These are phyloP conservation scores for Philopedon plagiatum DNA, from an alignment of 2,888 invertebrate genomes.

Conservation along the genomic window DNA sequence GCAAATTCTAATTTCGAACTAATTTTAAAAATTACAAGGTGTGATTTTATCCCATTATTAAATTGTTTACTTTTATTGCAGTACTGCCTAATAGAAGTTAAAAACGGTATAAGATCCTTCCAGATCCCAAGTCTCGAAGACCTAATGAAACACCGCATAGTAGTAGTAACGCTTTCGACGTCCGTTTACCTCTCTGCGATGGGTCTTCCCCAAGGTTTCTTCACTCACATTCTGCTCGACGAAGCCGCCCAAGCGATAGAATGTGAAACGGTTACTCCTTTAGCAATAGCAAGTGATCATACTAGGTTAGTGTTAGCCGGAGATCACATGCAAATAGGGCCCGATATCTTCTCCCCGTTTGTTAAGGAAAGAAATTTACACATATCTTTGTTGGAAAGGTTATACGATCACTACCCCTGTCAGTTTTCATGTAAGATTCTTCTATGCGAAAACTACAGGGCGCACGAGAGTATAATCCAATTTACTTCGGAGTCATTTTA, in stretches of 20 bases:
- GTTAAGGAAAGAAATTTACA: slow-evolving; percentile 80
- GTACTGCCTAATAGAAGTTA: slow-evolving; percentile 80
- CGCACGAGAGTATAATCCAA: slow-evolving; percentile 85
- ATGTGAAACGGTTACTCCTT: slow-evolving; percentile 86
- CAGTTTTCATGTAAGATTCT: slow-evolving; percentile 84
- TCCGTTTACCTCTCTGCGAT: slow-evolving; percentile 82
- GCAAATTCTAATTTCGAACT: too few species aligned
- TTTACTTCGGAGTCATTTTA: slow-evolving; percentile 88
- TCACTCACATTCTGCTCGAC: slow-evolving; percentile 87
- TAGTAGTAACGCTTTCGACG: slow-evolving; percentile 86
- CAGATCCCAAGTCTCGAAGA: slow-evolving; percentile 81
- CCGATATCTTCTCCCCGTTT: slow-evolving; percentile 84
- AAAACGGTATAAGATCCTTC: slow-evolving; percentile 73
- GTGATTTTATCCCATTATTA: not conserved
- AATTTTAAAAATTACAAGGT: too few species aligned
- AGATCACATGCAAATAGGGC: slow-evolving; percentile 89
- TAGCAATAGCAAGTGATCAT: slow-evolving; percentile 79
- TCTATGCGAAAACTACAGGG: slow-evolving; percentile 86
- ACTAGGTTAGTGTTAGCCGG: slow-evolving; percentile 87
- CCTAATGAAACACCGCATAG: slow-evolving; percentile 78
- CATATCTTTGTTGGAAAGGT: slow-evolving; percentile 82
- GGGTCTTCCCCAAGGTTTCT: slow-evolving; percentile 77
- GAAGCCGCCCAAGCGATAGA: slow-evolving; percentile 92
- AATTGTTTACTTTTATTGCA: slow-evolving; percentile 64
- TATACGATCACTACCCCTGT: slow-evolving; percentile 81